A percentile compares a stretch with the other conserved stretches of the same genome.
Evolutionary conservation across 2,888 invertebrate species (phyloP).

Genomic region (Vannuccia rotundouncinata): DNA sequence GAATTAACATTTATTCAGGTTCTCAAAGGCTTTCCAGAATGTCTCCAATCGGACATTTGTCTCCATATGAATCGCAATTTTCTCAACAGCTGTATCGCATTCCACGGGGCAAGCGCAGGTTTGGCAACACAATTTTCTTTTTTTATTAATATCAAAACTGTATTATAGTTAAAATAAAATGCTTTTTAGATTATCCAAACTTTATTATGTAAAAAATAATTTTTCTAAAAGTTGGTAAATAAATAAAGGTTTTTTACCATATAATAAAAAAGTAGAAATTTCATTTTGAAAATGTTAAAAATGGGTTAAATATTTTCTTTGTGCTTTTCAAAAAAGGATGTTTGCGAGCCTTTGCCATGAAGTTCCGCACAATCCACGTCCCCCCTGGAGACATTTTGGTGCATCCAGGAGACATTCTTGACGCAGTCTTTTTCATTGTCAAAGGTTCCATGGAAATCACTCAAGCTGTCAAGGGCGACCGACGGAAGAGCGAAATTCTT

Average conservation of each 20-base stretch:
- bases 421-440: slow-evolving; percentile 55
- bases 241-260: too few species aligned
- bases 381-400: slow-evolving; percentile 56
- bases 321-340: slow-evolving; percentile 46
- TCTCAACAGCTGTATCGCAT: slow-evolving; percentile 45
- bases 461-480: slow-evolving; percentile 46
- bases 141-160: too few species aligned
- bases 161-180: too few species aligned
- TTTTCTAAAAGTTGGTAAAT: too few species aligned
- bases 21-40: slow-evolving; percentile 47
- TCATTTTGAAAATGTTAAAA: too few species aligned
- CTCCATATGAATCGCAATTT: slow-evolving; percentile 46
- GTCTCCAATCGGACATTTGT: slow-evolving; percentile 48
- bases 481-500: slow-evolving; percentile 46
- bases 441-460: slow-evolving; percentile 55
- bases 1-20: too few species aligned
- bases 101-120: slow-evolving; percentile 50
- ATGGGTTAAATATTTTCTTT: background rate
- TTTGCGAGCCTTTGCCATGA: slow-evolving; percentile 51
- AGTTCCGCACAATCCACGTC: slow-evolving; percentile 56
- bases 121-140: too few species aligned
- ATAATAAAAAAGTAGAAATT: too few species aligned
- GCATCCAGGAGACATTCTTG: slow-evolving; percentile 56
- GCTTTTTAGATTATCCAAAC: too few species aligned
- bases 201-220: too few species aligned